Evolutionary conservation across 2,888 invertebrate genomes (phyloP), one percentile per base, ranked within the genome.

Genomic region (Acrobasis repandana): DNA sequence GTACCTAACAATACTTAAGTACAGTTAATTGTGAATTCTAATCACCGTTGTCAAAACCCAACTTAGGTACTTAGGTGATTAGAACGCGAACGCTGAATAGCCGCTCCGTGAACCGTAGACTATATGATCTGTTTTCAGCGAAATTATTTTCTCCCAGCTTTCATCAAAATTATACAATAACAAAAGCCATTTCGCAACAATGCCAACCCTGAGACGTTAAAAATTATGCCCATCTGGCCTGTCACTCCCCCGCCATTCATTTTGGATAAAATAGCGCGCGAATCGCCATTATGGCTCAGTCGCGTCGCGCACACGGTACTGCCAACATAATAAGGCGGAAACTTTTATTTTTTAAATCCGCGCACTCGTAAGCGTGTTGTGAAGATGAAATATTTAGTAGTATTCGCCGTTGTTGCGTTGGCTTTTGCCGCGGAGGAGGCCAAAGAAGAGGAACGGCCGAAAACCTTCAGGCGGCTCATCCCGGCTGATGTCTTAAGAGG

Each of bases 401-500:
- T 89, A 65, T 78, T 93, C 74, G 86, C 93, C 73, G 80, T 93
- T 69, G 80, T 93, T 73, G 91, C 93, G 67, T 77, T 93, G 74
- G 90, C 93, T 70, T 88, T 94, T 69, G 89, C 94, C 67, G 93
- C 93, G 67, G 93, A 93, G 66, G 93, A 93, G 65, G 90, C 93
- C 57, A 93, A 93, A 71, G 90, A 89, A 65, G 93, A 93, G 49
- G 93, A 94, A 9, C 93, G 93, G 64, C 93, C 95, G 57, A 96
- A 95, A 85, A 95, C 96, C 54, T 97, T 94, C 93, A 95, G 95
- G 78, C 93, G 97, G 69, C 92, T 97, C 70, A 97, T 97, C 74
- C 97, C 97, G 49, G 97, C 97, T 74, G 97, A 97, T 88, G 96
- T 97, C 47, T 93, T 97, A 67, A 95, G 97, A 94, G 97, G 97